These are phyloP conservation scores for Periophthalmodon schlosseri DNA, from an alignment of 2,113 vertebrate genomes.

Conservation along the genomic window DNA sequence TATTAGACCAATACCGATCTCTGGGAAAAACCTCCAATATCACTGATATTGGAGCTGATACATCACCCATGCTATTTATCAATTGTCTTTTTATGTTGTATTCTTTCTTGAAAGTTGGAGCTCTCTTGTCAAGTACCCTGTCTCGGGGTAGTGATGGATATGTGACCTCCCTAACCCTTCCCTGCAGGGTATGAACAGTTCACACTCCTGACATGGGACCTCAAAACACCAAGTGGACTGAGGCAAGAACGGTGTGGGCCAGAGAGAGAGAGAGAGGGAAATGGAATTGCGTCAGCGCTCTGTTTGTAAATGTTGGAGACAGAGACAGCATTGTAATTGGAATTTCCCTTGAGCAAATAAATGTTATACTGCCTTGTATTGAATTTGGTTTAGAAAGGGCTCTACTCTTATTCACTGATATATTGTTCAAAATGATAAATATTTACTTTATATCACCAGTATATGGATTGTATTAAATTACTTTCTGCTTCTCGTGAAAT, in stretches of 20 bases:
- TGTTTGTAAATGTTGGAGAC: slow-evolving; percentile 54
- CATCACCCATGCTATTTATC: no score
- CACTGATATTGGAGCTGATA: no score
- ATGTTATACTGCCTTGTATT: slow-evolving; percentile 47
- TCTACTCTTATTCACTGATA: slow-evolving; percentile 6
- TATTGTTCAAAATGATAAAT: background rate
- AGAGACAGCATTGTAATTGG: slow-evolving; percentile 40
- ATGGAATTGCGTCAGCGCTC: slow-evolving; percentile 31
- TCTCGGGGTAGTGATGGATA: slow-evolving; percentile 33
- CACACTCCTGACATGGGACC: slow-evolving; percentile 28
- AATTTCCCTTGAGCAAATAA: slow-evolving; percentile 40
- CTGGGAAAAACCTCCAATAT: no score
- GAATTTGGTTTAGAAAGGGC: slow-evolving; percentile 29
- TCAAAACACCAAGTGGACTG: slow-evolving; percentile 36
- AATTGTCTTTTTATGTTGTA: no score
- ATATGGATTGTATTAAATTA: slow-evolving; percentile 30
- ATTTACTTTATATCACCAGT: slow-evolving; percentile 8
- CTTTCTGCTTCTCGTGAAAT: slow-evolving; percentile 45
- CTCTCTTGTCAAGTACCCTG: slow-evolving; percentile 26
- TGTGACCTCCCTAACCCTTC: slow-evolving; percentile 31
- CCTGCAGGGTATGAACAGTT: slow-evolving; percentile 22
- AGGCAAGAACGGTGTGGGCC: background rate
- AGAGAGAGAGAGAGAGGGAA: background rate
- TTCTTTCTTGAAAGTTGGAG: background rate
- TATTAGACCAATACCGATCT: no score